Evolutionary conservation across 2,888 invertebrate genomes (phyloP).

Genomic region (Stictocephala bisonia): DNA sequence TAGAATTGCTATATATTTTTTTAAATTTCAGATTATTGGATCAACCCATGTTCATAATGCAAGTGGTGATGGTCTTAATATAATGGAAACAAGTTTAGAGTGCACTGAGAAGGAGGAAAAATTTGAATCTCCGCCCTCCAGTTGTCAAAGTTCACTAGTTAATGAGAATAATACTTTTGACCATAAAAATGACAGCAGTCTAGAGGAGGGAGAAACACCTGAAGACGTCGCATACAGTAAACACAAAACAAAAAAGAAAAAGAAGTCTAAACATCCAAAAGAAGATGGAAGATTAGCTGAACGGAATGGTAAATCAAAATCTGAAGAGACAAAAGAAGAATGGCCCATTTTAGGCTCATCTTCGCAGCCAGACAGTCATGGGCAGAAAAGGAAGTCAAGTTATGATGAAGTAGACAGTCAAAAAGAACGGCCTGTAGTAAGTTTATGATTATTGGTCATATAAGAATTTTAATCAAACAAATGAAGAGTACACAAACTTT

Average conservation of each 20-base stretch:
- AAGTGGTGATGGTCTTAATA: too few species aligned
- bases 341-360: conserved; percentile 1
- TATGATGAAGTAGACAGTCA: neutral
- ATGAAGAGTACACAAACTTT: too few species aligned
- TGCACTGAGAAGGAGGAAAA: too few species aligned
- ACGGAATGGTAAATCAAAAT: neutral
- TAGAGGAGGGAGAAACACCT: neutral
- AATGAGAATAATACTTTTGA: too few species aligned
- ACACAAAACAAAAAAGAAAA: conserved; percentile 20
- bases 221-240: neutral
- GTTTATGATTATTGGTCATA: neutral
- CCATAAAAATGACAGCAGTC: neutral
- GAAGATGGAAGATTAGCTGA: too few species aligned
- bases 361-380: neutral
- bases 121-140: too few species aligned
- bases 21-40: too few species aligned
- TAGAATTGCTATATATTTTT: too few species aligned
- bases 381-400: neutral
- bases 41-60: too few species aligned
- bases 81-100: too few species aligned
- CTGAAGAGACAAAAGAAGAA: neutral
- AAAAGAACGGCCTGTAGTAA: neutral
- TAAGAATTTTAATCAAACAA: too few species aligned
- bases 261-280: conserved; percentile 4
- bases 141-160: too few species aligned